Percentiles rank a stretch among this genome's conserved stretches.
Conservation (phyloP, 2,888 invertebrate species). For the Creontiades dilutus region DNA sequence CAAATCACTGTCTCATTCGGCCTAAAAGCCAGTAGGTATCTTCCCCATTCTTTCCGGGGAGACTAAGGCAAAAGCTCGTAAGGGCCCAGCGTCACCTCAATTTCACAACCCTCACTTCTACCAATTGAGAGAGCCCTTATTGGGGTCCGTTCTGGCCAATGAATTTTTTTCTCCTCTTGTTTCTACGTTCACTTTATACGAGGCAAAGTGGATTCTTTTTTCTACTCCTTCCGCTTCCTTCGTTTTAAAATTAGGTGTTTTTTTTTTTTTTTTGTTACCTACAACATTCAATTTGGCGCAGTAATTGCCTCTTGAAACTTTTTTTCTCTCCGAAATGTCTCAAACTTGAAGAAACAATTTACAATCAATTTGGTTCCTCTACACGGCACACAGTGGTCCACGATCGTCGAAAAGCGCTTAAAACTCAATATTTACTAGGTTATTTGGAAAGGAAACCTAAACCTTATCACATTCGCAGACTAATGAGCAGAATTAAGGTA, state of each 20-base stretch:
- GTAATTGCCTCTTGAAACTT: background rate
- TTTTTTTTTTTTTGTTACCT: background rate
- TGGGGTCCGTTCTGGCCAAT: conserved; percentile 11
- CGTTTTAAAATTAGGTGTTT: background rate
- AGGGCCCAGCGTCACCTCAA: background rate
- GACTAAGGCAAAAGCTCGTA: background rate
- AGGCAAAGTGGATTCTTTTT: conserved; percentile 7
- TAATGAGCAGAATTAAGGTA: too few species aligned
- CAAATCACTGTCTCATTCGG: conserved; percentile 33
- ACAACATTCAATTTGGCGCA: background rate
- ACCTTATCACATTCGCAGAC: too few species aligned
- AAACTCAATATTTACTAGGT: too few species aligned
- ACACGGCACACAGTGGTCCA: too few species aligned
- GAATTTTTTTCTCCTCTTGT: background rate
- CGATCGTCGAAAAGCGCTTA: too few species aligned
- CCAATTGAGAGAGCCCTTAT: background rate
- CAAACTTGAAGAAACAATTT: too few species aligned
- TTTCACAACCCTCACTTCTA: background rate
- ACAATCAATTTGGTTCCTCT: too few species aligned
- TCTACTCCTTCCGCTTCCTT: background rate
- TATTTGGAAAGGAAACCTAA: too few species aligned
- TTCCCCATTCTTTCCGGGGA: conserved; percentile 8
- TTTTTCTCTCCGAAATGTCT: background rate
- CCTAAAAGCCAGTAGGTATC: conserved; percentile 21
- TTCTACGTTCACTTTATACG: background rate